phyloP scores from a whole-genome alignment of 92 coral and sea anemone genomes.

The Epizoanthus fatuus region DNA sequence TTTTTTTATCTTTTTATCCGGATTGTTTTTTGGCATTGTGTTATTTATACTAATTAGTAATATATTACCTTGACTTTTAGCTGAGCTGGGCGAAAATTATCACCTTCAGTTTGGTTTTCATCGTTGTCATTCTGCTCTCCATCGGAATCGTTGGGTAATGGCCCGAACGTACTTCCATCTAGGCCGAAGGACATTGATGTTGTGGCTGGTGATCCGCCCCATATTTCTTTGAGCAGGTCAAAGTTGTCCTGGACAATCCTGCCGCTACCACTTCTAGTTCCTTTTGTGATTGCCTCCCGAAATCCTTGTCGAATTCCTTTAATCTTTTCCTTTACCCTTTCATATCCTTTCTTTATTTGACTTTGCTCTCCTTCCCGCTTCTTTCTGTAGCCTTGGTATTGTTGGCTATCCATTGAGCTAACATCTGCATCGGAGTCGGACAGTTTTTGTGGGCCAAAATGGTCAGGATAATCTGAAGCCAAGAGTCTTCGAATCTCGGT shows the following conservation, averaged over 20 bases:
- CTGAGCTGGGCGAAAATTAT: no score
- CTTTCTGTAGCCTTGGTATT: neutral
- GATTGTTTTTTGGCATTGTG: neutral
- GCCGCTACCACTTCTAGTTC: slow-evolving; percentile 28
- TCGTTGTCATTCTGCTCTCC: no score
- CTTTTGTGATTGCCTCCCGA: neutral
- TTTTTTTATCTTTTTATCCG: neutral
- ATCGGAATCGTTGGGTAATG: no score
- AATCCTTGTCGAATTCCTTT: neutral
- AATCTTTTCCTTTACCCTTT: neutral
- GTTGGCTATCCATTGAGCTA: neutral
- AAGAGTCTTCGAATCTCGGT: no score
- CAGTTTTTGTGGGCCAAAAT: neutral
- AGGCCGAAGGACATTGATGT: slow-evolving; percentile 3
- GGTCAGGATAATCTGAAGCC: neutral
- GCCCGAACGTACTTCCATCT: neutral
- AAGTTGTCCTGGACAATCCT: slow-evolving; percentile 6
- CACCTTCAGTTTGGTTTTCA: no score
- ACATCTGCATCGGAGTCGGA: neutral
- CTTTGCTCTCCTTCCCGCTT: neutral
- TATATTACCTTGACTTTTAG: no score
- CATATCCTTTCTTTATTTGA: neutral
- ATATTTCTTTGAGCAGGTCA: neutral
- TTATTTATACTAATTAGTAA: no score
- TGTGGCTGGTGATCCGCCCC: neutral